Evolutionary conservation across 2,113 vertebrate species (phyloP), one percentile per base, ranked within the genome.

Genomic region (Hydropotes inermis): DNA sequence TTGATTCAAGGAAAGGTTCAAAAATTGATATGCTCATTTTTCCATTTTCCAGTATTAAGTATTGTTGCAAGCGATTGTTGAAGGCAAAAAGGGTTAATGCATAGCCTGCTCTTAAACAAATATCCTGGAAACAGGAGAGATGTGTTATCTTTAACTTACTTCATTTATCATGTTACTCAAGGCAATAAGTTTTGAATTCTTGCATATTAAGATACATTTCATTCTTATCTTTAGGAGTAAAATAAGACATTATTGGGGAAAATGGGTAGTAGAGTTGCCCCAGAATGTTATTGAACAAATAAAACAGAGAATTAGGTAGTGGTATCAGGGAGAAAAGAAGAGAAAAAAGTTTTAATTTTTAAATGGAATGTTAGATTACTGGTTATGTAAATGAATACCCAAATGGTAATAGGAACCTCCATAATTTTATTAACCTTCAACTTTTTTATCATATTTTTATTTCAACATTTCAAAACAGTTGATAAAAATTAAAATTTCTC

Each of bases 1-100:
- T 89, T 3, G 99, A 99, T 79, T 95, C 74, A 79, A 99, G 98
- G 94, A 99, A 99, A 86, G 97, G 95, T 79, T 99, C 98, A 96
- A 98, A 99, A 74, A 98, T 79, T 19, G 98, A 97, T 33, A 99
- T 43, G 39, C 98, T 97, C 61, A 99, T 98, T 50, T 97, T 98
- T 70, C 99, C 98, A 36, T 33, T 97, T 95, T 99, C 98, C 96
- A 98, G 12, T 84, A 99, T 98, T 76, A 98, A 52, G 25, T 93
- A 94, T 97, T 99, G 99, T 95, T 99, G 99, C 50, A 97, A 76
- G 52, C 96, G 94, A 96, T 98, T 99, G 92, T 99, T 99, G 95
- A 98, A 99, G 54, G 98, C 99, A 98, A 99, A 99, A 96, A 99
- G 98, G 15, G 99, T 97, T 92, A 99, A 84, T 43, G 99, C 99